A percentile compares a stretch with the other conserved stretches of the same genome.
Evolutionary conservation across 2,113 vertebrate species (phyloP).

Genomic region (Plotosus lineatus): DNA sequence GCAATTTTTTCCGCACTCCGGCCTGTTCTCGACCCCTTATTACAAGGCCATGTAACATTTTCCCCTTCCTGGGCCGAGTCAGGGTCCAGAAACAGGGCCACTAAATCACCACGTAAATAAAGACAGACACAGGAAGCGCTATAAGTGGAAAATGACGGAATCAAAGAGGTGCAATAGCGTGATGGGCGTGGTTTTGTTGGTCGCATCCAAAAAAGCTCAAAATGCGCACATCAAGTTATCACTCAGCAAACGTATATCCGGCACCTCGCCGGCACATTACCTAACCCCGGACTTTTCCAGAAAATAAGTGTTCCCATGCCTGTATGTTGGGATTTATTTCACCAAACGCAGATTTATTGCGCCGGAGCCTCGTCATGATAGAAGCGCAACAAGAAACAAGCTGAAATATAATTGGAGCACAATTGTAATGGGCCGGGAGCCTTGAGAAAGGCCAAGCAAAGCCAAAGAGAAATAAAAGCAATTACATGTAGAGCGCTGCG

Average conservation of each 20-base stretch:
- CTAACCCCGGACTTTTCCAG: slow-evolving; percentile 42
- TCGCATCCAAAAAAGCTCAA: slow-evolving; percentile 52
- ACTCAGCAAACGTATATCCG: slow-evolving; percentile 42
- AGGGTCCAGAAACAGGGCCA: not conserved
- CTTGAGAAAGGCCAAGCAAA: slow-evolving; percentile 43
- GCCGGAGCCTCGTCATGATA: slow-evolving; percentile 52
- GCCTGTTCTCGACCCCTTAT: slow-evolving; percentile 44
- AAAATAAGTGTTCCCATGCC: slow-evolving; percentile 49
- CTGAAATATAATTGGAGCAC: slow-evolving; percentile 58
- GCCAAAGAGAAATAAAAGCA: slow-evolving; percentile 58
- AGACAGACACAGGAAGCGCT: slow-evolving; percentile 42
- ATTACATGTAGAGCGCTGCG: slow-evolving; percentile 37
- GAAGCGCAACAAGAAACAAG: slow-evolving; percentile 57
- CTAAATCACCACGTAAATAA: slow-evolving; percentile 22
- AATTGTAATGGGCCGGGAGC: slow-evolving; percentile 51
- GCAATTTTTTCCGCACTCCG: slow-evolving; percentile 39
- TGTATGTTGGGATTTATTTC: slow-evolving; percentile 52
- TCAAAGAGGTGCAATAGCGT: slow-evolving; percentile 38
- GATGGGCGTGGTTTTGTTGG: slow-evolving; percentile 41
- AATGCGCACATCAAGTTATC: slow-evolving; percentile 48
- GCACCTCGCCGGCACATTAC: slow-evolving; percentile 30
- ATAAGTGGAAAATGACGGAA: slow-evolving; percentile 51
- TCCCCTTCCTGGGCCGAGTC: slow-evolving; percentile 44
- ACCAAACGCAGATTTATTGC: slow-evolving; percentile 61
- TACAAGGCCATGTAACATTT: slow-evolving; percentile 29